Base-by-base conservation (phyloP, 2,797 vertebrate species). In the Channallabes apus region DNA sequence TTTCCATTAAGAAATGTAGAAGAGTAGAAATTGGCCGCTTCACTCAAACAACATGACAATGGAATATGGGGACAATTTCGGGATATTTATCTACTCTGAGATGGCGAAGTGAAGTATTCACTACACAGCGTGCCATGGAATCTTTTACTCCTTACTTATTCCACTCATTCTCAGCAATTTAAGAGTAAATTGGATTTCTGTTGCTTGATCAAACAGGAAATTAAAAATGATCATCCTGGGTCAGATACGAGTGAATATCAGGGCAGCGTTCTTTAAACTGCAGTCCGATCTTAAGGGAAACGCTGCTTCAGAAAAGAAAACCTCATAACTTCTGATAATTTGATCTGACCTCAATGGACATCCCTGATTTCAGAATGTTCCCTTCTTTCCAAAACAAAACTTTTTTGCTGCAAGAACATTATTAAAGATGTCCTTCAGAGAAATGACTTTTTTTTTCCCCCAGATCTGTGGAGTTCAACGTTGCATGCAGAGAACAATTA, bases 401-500 rank as follows among this genome's bases (percentile, higher is more conserved):
- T 76, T 76, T 54, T 41, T 24, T 67, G 72, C 67, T 64, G 79
- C 32, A 82, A 71, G 85, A 87, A 75, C 79, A 71, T 89, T 87
- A 89, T 87, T 87, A 86, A 82, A 86, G 78, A 72, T 24, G 83
- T 87, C 82, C 81, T 87, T 87, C 86, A 85, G 87, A 77, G 77
- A 69, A 85, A 85, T 85, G 77, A 75, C 88, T 87, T 87, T 84
- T 82, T 87, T 84, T 82, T 77, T 56, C 86, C 87, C 86, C 86
- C 56, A 85, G 85, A 88, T 89, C 85, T 38, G 87, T 68, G 64
- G 27, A 75, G 86, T 86, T 88, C 86, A 87, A 83, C 88, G 71
- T 73, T 14, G 67, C 81, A 86, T 8, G 54, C 82, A 56, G 82
- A 87, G 88, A 89, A 91, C 90, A 87, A 90, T 90, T 90, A 91